Evolutionary conservation across 2,888 invertebrate species (phyloP), one percentile per base, ranked within the genome.

Genomic region (Orchesellides sinensis): DNA sequence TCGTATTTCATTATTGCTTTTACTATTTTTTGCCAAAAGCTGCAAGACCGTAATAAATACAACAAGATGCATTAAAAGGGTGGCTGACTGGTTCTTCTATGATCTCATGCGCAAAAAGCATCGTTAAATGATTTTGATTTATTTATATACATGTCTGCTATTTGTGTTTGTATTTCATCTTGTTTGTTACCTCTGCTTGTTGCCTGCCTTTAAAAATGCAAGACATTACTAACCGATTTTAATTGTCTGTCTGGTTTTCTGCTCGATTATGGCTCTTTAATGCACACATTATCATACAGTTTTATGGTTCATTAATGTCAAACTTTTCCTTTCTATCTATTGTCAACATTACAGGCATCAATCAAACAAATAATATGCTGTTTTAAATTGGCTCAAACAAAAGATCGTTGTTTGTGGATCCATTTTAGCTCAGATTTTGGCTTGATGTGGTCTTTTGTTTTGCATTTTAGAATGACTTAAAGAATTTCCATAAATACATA

Each of bases 401-500:
- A 23, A 54, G 3, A 54, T 6, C 21, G 23, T 10, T 8, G 10
- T n/a, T 49, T 49, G n/a, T 17, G 8, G n/a, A 5, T 17, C 6
- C n/a, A 49, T 49, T 49, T 17, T n/a, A 49, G 8, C 49, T 49
- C 10, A 49, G 6, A 17, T 17, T 8, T n/a, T 49, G 8, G 4
- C 10, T 49, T 49, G 4, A 49, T 10, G 4, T 49, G 10, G 49
- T 17, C 49, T 10, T 49, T n/a, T 17, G 12, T 49, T 49, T 49
- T 49, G 49, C 10, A n/a, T 49, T 5, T n/a, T n/a, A n/a, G n/a
- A n/a, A n/a, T n/a, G n/a, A n/a, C n/a, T n/a, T n/a, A n/a, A n/a
- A n/a, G n/a, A n/a, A 59, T 59, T 29, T 59, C 59, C 59, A 59
- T 59, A 59, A 25, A 59, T n/a, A 59, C 27, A 59, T 59, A n/a